Evolutionary conservation across 2,797 vertebrate species (phyloP), one percentile per base, ranked within the genome.

Genomic region (Rhinella marina): DNA sequence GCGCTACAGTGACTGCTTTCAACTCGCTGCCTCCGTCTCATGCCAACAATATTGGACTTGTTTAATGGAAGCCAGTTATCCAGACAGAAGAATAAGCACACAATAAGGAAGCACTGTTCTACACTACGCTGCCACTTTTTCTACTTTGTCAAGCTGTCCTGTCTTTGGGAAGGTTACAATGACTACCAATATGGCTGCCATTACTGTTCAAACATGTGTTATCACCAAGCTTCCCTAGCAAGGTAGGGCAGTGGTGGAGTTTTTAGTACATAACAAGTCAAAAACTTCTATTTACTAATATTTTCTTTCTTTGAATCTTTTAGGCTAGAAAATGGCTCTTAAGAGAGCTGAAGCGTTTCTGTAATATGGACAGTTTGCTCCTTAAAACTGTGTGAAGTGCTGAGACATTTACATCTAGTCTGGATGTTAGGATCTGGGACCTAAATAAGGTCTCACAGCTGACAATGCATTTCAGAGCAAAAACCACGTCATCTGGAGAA

Each of bases 31-130:
- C 50, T 8, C 23, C 48, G 54, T 57, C 25, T 19, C 16, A 79
- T 5, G 54, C 16, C 23, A 29, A 79, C 25, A 79, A 19, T 79
- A 59, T 29, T 29, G 54, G 25, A 29, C 16, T 57, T 78, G 50
- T 78, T 54, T n/a, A 41, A 75, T 50, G 17, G 32, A 23, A 48
- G 41, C 72, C 21, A 12, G 50, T 54, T 27, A 78, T 27, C 72
- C 41, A 50, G 72, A 75, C 32, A 75, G 41, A 48, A 12, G 70
- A 19, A 50, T 50, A 76, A 6, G 41, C 73, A 76, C 72, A n/a
- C 21, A 76, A 23, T 76, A n/a, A n/a, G 41, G 23, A 52, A 50
- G 48, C 73, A 52, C 52, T 76, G 48, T 76, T 76, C 73, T 76
- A 50, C 19, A n/a, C 41, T 12, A 25, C 6, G 1, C 5, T 76